These are phyloP conservation scores for Dicranocentrus wangi DNA, from an alignment of 2,888 invertebrate species.

Conservation along the genomic window DNA sequence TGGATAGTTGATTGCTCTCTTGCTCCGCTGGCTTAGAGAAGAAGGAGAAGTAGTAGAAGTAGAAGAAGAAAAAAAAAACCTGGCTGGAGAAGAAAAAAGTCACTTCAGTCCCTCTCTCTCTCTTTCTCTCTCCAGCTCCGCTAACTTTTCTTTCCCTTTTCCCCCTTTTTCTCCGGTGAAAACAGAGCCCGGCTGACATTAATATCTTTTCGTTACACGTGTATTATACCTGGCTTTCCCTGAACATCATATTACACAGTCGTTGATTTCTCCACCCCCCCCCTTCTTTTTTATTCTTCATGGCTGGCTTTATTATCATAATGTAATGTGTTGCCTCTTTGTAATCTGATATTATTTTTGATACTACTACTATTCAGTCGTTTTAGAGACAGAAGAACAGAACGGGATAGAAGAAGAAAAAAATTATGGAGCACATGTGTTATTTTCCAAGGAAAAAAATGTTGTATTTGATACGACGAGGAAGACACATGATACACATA, in stretches of 20 bases:
- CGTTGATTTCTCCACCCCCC: constrained; percentile 51
- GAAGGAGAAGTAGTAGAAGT: too few species aligned
- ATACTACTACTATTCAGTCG: constrained; percentile 1
- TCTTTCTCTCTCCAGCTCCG: constrained; percentile 12
- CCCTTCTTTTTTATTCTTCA: constrained; percentile 42
- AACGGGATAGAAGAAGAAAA: background rate
- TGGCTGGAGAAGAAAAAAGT: constrained; percentile 23
- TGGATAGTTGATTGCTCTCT: constrained; percentile 62
- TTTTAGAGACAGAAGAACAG: background rate
- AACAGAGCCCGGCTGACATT: constrained; percentile 18
- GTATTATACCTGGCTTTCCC: constrained; percentile 36
- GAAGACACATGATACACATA: too few species aligned
- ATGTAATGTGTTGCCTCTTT: constrained; percentile 54
- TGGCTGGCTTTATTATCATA: constrained; percentile 61
- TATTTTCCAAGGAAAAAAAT: background rate
- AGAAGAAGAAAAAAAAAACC: too few species aligned
- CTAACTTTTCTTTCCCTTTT: constrained; percentile 4
- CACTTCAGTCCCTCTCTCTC: constrained; percentile 10
- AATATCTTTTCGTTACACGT: constrained; percentile 52
- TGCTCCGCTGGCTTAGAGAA: constrained; percentile 40
- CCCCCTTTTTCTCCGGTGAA: background rate
- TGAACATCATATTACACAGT: constrained; percentile 55
- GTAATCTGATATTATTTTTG: constrained; percentile 41
- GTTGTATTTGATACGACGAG: background rate
- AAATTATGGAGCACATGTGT: background rate